phyloP scores from a whole-genome alignment of 2,888 invertebrate genomes.

The Himalopsyche kuldschensis region DNA sequence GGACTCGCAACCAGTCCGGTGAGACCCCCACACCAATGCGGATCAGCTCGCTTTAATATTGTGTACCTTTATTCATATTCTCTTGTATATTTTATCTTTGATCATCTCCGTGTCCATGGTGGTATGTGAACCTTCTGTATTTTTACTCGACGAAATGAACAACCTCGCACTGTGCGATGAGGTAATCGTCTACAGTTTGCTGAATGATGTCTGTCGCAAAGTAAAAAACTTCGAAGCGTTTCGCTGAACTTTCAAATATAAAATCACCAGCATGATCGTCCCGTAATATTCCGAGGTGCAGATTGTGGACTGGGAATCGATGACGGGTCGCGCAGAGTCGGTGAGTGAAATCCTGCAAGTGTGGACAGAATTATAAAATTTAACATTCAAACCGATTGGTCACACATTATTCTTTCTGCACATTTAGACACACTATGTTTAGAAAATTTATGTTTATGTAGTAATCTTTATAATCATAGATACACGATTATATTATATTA shows the following conservation, averaged over 20 bases:
- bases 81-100: neutral
- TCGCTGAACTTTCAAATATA: neutral
- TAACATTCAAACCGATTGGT: conserved; percentile 4
- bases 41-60: neutral
- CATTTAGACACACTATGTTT: neutral
- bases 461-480: neutral
- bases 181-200: neutral
- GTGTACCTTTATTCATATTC: neutral
- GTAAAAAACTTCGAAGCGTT: neutral
- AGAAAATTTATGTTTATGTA: neutral
- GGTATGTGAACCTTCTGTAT: neutral
- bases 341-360: conserved; percentile 36
- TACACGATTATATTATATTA: neutral
- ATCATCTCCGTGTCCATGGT: neutral
- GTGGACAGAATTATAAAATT: conserved; percentile 32
- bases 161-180: neutral
- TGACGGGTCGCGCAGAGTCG: neutral
- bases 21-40: conserved; percentile 13
- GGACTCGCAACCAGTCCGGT: conserved; percentile 34
- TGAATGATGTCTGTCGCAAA: neutral
- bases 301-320: neutral
- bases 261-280: neutral
- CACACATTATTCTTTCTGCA: neutral
- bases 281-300: neutral
- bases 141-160: neutral